Conservation (phyloP, 2,113 vertebrate genomes). For the Eolophus roseicapilla region DNA sequence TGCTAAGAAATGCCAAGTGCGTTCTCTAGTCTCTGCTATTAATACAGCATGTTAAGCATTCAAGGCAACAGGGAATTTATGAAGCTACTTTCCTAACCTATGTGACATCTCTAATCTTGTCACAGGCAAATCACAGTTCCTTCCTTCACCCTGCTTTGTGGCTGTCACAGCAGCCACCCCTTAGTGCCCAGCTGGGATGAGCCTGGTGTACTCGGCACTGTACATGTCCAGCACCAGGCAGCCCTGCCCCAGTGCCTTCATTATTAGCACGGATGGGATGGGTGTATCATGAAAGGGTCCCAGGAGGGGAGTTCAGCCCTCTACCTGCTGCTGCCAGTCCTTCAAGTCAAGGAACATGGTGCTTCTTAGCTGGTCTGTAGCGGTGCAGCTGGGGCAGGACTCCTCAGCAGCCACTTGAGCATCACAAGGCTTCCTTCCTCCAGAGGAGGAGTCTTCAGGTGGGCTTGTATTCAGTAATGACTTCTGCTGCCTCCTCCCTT, state of each 20-base stretch:
- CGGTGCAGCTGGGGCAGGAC: background rate
- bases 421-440: background rate
- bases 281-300: rapidly evolving
- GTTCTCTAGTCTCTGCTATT: background rate
- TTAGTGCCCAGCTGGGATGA: rapidly evolving
- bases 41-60: background rate
- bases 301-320: background rate
- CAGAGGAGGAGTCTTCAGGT: background rate
- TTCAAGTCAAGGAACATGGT: rapidly evolving
- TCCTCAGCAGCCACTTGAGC: background rate
- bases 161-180: background rate
- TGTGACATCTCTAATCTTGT: background rate
- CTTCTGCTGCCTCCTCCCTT: background rate
- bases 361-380: background rate
- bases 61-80: background rate
- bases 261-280: rapidly evolving
- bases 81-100: background rate
- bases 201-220: rapidly evolving
- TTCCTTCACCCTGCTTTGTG: background rate
- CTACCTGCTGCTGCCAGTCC: background rate
- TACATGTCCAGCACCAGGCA: rapidly evolving
- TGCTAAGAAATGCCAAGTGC: background rate
- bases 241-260: background rate
- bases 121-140: background rate
- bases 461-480: background rate